phyloP scores from a whole-genome alignment of 2,797 vertebrate genomes.

The Periparus ater region DNA sequence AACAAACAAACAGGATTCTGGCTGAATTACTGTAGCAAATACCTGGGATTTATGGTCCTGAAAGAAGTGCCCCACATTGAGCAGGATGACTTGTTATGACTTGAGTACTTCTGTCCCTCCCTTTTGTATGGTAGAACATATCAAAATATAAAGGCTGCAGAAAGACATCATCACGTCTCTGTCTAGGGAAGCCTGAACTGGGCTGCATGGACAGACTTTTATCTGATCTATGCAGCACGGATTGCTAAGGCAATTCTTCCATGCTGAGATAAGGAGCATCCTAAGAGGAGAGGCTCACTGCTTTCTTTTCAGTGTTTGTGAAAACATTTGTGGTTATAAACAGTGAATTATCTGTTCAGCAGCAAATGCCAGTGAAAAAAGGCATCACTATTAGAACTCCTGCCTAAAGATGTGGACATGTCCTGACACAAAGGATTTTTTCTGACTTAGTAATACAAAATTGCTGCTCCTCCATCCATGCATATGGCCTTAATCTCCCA shows the following conservation, averaged over 20 bases:
- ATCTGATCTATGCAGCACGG: neutral
- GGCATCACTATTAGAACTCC: neutral
- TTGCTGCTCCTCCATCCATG: neutral
- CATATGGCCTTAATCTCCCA: neutral
- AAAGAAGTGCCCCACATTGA: neutral
- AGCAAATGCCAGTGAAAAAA: neutral
- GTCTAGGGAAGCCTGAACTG: neutral
- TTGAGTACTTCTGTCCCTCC: neutral
- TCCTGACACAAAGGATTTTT: neutral
- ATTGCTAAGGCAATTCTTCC: neutral
- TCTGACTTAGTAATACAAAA: neutral
- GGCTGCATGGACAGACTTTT: neutral
- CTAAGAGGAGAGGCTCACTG: neutral
- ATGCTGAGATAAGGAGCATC: neutral
- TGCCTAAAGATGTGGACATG: neutral
- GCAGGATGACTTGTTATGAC: neutral
- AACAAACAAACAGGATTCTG: neutral
- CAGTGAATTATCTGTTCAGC: neutral
- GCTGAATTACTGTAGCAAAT: neutral
- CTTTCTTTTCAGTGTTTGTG: neutral
- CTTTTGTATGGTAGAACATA: neutral
- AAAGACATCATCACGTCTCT: neutral
- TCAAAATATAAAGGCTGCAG: neutral
- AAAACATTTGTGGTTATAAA: neutral
- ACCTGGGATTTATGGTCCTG: neutral